phyloP scores from a whole-genome alignment of 2,888 invertebrate genomes.

The Aquatica leii region DNA sequence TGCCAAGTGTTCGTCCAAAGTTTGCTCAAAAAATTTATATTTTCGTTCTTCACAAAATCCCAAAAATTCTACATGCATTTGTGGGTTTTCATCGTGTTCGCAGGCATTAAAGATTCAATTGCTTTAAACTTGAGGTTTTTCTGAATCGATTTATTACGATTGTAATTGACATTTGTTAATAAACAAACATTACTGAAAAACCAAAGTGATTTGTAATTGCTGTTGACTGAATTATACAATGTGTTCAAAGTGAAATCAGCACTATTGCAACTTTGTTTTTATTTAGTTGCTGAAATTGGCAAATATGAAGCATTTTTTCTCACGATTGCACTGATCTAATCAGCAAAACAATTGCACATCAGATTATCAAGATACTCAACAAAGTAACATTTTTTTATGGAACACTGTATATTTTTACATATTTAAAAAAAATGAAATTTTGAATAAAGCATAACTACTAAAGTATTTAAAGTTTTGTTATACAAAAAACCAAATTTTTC shows the following conservation, averaged over 20 bases:
- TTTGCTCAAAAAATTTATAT: background rate
- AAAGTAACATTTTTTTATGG: background rate
- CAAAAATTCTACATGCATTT: background rate
- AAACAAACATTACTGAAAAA: no score
- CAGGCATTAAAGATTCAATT: background rate
- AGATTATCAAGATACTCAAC: background rate
- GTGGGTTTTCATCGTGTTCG: background rate
- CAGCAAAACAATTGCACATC: background rate
- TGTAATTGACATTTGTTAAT: no score
- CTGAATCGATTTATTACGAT: background rate
- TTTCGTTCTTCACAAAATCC: background rate
- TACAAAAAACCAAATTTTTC: background rate
- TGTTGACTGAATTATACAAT: no score
- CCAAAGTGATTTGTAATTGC: no score
- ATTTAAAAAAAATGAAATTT: background rate
- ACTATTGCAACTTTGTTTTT: background rate
- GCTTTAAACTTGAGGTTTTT: background rate
- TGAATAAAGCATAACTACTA: background rate
- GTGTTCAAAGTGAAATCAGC: background rate
- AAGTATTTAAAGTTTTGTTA: background rate
- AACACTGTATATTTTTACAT: slow-evolving; percentile 1
- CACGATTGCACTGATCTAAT: background rate
- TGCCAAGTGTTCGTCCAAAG: background rate
- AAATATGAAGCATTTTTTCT: background rate
- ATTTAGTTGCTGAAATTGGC: background rate